These are phyloP conservation scores for Circaetus gallicus DNA, from an alignment of 2,113 vertebrate species.

Conservation along the genomic window DNA sequence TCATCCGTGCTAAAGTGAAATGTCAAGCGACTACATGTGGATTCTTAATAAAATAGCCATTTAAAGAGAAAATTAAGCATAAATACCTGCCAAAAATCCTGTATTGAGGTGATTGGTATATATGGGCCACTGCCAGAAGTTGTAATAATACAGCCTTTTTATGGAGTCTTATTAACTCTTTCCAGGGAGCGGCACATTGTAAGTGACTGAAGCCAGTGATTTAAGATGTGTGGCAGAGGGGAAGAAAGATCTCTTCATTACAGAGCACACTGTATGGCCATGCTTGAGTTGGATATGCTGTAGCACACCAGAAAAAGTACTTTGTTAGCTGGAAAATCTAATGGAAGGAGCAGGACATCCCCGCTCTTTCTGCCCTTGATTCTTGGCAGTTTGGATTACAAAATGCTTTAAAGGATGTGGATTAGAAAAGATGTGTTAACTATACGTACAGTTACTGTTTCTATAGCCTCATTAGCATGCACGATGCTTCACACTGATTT, in stretches of 20 bases:
- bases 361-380: not conserved
- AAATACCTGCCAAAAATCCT: slow-evolving; percentile 18
- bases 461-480: not conserved
- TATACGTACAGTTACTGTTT: not conserved
- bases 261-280: accelerated
- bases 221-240: not conserved
- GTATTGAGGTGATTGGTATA: not conserved
- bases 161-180: not conserved
- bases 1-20: not conserved
- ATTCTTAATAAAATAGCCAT: not conserved
- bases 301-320: not conserved
- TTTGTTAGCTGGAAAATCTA: not conserved
- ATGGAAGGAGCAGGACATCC: not conserved
- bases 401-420: not conserved
- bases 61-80: not conserved
- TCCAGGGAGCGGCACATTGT: not conserved
- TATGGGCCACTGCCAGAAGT: not conserved
- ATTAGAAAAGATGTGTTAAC: not conserved
- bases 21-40: not conserved
- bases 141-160: not conserved
- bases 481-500: not conserved
- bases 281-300: not conserved
- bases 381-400: not conserved
- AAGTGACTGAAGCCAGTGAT: not conserved
- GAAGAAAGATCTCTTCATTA: not conserved